Conservation (phyloP, 2,888 invertebrate species). For the Oscheius myriophilus region DNA sequence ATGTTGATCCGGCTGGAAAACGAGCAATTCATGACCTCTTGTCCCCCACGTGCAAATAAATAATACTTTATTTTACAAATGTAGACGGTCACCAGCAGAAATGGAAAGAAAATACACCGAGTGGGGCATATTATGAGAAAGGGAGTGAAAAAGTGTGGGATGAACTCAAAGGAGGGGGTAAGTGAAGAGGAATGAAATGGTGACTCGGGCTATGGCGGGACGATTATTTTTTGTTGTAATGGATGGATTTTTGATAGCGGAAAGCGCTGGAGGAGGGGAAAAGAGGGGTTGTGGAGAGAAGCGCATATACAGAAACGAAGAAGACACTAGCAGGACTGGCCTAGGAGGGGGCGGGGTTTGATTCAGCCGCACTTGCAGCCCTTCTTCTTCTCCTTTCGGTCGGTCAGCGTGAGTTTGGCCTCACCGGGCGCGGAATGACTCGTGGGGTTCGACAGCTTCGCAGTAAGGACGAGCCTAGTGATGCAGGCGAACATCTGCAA, state of each 20-base stretch:
- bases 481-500: slow-evolving; percentile 80
- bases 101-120: no score
- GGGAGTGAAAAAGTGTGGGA: no score
- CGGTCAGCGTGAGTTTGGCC: slow-evolving; percentile 38
- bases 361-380: slow-evolving; percentile 49
- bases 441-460: slow-evolving; percentile 76
- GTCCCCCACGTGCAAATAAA: no score
- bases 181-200: neutral
- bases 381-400: slow-evolving; percentile 47
- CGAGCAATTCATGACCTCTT: no score
- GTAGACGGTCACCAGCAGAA: no score
- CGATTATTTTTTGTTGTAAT: no score
- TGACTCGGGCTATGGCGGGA: neutral
- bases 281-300: neutral
- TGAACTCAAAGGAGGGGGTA: neutral
- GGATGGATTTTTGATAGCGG: neutral
- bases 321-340: neutral
- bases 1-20: slow-evolving; percentile 5
- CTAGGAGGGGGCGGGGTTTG: neutral
- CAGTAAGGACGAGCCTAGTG: slow-evolving; percentile 84
- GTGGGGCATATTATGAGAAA: no score
- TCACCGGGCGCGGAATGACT: slow-evolving; percentile 34
- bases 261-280: neutral
- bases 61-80: no score
- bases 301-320: slow-evolving; percentile 15